phyloP scores from a whole-genome alignment of 1,140 invertebrate genomes.

The Pomacea maculata region DNA sequence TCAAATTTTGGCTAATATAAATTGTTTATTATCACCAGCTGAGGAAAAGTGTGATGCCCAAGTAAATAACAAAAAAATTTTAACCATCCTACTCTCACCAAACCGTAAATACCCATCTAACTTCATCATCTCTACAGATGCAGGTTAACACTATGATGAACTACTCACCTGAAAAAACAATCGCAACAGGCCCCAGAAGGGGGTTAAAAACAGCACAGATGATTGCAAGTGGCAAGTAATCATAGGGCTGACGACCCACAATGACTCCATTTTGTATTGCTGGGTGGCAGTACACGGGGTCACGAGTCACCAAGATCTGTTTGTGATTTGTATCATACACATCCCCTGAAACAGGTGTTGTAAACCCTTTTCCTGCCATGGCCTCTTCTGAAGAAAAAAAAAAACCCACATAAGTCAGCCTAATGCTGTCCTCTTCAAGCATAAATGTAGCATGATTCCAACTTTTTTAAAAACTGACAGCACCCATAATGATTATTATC shows the following conservation, averaged over 20 bases:
- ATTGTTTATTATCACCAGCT: too few species aligned
- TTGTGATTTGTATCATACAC: conserved; percentile 41
- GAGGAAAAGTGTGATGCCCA: too few species aligned
- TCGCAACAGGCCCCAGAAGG: conserved; percentile 49
- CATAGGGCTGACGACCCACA: conserved; percentile 51
- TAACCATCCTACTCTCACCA: not conserved
- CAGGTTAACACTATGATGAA: not conserved
- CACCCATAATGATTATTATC: too few species aligned
- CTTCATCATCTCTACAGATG: too few species aligned
- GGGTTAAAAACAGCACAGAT: conserved; percentile 52
- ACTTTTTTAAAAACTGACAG: too few species aligned
- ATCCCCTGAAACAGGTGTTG: conserved; percentile 27
- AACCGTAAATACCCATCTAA: not conserved
- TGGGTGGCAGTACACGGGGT: conserved; percentile 53
- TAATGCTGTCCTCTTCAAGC: too few species aligned
- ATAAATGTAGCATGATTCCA: too few species aligned
- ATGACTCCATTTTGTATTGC: conserved; percentile 50
- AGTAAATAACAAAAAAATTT: not conserved
- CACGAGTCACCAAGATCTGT: conserved; percentile 52
- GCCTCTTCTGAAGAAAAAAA: not conserved
- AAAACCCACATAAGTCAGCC: too few species aligned
- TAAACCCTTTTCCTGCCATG: conserved; percentile 13
- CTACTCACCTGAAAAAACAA: conserved; percentile 56
- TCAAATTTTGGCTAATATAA: too few species aligned
- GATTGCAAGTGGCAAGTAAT: conserved; percentile 48